These are phyloP conservation scores for Mirza zaza DNA, from an alignment of 2,113 vertebrate genomes.

Conservation along the genomic window DNA sequence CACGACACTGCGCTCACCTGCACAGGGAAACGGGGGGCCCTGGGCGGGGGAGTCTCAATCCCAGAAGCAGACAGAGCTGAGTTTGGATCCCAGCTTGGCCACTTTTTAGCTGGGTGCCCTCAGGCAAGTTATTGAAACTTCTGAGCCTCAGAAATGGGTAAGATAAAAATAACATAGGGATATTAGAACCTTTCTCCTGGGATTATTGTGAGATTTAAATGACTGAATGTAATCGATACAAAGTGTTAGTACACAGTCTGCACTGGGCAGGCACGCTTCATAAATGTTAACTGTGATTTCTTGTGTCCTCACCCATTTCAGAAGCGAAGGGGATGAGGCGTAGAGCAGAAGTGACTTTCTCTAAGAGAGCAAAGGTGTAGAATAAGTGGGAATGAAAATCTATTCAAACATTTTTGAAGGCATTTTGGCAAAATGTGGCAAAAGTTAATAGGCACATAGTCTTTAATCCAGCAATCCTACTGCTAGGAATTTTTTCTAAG, in stretches of 20 bases:
- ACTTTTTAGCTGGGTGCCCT: not conserved
- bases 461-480: slow-evolving; percentile 23
- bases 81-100: not conserved
- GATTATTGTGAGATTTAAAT: not conserved
- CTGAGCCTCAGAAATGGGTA: not conserved
- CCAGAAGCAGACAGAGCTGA: not conserved
- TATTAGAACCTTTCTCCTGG: not conserved
- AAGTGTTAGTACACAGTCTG: not conserved
- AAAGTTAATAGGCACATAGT: not conserved
- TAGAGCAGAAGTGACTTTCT: not conserved
- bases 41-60: accelerated
- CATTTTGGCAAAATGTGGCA: not conserved
- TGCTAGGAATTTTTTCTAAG: not conserved
- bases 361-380: not conserved
- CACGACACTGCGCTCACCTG: not conserved
- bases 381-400: not conserved
- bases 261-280: no score
- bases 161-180: not conserved
- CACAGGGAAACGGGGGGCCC: not conserved
- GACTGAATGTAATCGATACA: not conserved
- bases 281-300: not conserved
- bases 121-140: not conserved
- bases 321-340: not conserved
- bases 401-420: not conserved
- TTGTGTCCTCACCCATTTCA: not conserved